Evolutionary conservation across 2,797 vertebrate species (phyloP).

Genomic region (Dromococcyx pavoninus): DNA sequence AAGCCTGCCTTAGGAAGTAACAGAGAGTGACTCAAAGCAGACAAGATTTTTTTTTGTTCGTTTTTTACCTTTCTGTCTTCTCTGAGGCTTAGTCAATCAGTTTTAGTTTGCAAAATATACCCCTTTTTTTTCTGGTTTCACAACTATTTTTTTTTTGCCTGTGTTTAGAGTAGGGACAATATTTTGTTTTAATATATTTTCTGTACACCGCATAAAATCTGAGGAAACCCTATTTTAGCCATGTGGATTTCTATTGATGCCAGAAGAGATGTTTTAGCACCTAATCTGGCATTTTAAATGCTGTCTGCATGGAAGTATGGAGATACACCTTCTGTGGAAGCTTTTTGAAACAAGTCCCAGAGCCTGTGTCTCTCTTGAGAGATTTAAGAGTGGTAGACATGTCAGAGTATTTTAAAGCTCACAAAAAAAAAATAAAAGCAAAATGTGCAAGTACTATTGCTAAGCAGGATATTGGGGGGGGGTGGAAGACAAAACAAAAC

Average conservation of each 20-base stretch:
- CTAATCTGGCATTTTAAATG: not conserved
- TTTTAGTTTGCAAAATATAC: not conserved
- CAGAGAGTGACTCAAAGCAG: not conserved
- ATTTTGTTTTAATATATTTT: rapidly evolving
- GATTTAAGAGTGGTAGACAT: not conserved
- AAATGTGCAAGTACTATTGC: not conserved
- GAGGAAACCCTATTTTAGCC: not conserved
- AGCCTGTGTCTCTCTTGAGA: not conserved
- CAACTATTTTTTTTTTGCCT: not conserved
- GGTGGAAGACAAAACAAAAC: not conserved
- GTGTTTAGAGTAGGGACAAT: not conserved
- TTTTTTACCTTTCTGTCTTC: not conserved
- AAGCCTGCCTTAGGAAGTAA: not conserved
- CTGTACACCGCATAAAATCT: not conserved
- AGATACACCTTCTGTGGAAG: not conserved
- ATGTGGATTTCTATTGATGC: not conserved
- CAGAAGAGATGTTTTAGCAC: not conserved
- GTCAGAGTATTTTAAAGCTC: not conserved
- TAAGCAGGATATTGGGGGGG: not conserved
- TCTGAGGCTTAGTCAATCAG: not conserved
- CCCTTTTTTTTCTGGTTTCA: not conserved
- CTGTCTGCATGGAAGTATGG: not conserved
- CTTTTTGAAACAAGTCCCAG: not conserved
- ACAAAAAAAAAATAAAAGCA: not conserved
- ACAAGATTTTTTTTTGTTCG: not conserved